Evolutionary conservation across 2,797 vertebrate genomes (phyloP).

Genomic region (Taeniopygia guttata): DNA sequence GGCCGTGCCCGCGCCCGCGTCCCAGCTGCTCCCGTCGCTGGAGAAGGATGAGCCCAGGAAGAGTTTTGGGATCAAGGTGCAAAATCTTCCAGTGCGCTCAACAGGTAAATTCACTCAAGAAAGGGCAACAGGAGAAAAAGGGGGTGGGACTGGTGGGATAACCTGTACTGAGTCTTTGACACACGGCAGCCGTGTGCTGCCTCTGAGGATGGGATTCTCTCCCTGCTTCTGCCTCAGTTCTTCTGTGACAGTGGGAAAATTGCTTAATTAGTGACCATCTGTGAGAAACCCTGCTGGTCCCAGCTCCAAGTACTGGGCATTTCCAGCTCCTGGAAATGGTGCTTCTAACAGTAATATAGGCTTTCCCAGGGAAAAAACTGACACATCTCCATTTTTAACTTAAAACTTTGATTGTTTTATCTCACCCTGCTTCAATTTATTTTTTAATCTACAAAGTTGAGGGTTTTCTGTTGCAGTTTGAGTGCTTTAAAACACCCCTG

Average conservation of each 20-base stretch:
- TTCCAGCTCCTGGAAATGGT: not conserved
- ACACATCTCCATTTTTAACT: not conserved
- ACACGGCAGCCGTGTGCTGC: accelerated
- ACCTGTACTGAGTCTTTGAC: not conserved
- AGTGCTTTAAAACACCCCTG: not conserved
- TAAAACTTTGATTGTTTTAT: not conserved
- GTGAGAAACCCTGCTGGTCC: not conserved
- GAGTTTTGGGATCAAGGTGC: slow-evolving; percentile 99
- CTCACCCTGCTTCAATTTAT: not conserved
- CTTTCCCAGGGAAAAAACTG: not conserved
- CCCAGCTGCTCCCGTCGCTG: slow-evolving; percentile 87
- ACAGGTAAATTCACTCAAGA: slow-evolving; percentile 80
- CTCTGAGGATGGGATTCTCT: accelerated
- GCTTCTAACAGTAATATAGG: not conserved
- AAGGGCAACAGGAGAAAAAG: not conserved
- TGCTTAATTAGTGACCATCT: not conserved
- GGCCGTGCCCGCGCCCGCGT: slow-evolving; percentile 91
- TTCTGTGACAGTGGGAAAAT: not conserved
- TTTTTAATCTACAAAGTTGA: not conserved
- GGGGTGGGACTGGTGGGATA: not conserved
- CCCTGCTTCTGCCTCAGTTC: not conserved
- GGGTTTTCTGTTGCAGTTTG: not conserved
- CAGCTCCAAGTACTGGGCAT: not conserved
- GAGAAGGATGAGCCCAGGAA: slow-evolving; percentile 98
- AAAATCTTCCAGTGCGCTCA: slow-evolving; percentile 98